Conservation (phyloP, 2,888 invertebrate species). For the Acanthosepion pharaonis region DNA sequence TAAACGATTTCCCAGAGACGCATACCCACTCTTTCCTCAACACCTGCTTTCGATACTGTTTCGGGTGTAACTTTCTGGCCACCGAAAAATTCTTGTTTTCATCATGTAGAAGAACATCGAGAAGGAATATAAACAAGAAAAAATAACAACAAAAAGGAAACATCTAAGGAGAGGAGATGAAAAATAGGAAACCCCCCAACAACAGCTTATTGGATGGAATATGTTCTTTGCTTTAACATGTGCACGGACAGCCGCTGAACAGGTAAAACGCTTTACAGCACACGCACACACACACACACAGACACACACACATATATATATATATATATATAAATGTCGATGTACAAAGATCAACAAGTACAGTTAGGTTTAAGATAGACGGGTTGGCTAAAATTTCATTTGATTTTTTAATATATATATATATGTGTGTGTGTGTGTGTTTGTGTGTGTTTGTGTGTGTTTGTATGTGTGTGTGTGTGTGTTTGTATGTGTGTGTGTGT, state of each 20-base stretch:
- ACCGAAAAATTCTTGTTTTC: neutral
- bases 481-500: no score
- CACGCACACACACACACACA: neutral
- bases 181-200: neutral
- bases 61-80: neutral
- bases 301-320: no score
- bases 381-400: no score
- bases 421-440: no score
- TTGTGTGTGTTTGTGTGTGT: no score
- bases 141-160: neutral
- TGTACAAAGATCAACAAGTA: neutral
- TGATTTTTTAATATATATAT: no score
- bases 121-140: neutral
- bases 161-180: neutral
- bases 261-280: neutral
- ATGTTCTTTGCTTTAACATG: neutral
- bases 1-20: neutral
- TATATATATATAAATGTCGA: neutral
- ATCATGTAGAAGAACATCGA: neutral
- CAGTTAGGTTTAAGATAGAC: neutral
- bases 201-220: neutral
- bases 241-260: neutral
- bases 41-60: neutral
- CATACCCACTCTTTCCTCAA: neutral
- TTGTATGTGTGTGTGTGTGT: no score